Evolutionary conservation across 1,140 invertebrate species (phyloP).

Genomic region (Thaumatotibia leucotreta): DNA sequence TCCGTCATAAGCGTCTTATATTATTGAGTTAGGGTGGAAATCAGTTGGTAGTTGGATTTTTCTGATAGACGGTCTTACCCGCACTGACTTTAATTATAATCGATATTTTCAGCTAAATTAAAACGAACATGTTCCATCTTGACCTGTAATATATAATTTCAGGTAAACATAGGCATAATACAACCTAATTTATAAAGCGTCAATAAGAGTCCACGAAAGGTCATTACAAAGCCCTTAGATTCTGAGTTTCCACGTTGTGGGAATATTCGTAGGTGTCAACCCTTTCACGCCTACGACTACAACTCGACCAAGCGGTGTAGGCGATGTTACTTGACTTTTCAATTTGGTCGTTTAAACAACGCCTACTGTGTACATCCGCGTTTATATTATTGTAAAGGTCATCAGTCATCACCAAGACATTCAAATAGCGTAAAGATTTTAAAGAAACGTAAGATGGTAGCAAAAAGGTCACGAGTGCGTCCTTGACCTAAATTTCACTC

Average conservation of each 20-base stretch:
- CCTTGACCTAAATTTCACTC: background rate
- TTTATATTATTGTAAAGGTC: background rate
- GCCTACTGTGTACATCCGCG: background rate
- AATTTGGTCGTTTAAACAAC: background rate
- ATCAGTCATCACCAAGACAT: too few species aligned
- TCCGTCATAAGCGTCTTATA: too few species aligned
- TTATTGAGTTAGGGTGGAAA: too few species aligned
- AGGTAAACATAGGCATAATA: too few species aligned
- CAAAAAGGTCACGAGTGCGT: background rate
- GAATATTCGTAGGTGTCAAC: background rate
- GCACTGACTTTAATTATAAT: too few species aligned
- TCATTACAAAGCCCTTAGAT: background rate
- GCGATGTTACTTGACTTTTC: background rate
- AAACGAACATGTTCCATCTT: too few species aligned
- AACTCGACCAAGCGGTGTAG: background rate
- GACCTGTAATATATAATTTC: too few species aligned
- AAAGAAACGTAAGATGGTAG: too few species aligned
- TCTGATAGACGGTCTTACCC: too few species aligned
- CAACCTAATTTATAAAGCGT: background rate
- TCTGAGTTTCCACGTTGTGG: background rate
- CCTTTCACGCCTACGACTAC: background rate
- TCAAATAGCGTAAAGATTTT: background rate
- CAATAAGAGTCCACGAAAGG: background rate
- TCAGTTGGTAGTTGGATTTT: too few species aligned
- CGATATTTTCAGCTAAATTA: too few species aligned